Evolutionary conservation across 2,113 vertebrate genomes (phyloP).

Genomic region (Pomatorhinus ruficollis): DNA sequence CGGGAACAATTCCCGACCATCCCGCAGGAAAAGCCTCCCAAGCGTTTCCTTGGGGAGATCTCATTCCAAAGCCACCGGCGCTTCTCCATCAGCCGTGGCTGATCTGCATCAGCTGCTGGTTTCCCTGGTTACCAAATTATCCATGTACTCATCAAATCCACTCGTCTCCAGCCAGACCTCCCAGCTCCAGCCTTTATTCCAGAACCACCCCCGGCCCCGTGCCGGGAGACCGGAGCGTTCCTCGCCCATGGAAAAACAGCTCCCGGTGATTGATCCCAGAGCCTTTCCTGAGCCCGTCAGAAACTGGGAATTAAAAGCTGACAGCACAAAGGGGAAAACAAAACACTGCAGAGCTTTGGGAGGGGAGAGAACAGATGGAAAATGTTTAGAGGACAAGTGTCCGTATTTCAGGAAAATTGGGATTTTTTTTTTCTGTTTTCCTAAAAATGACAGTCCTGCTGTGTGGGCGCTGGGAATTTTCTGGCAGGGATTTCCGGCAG

Average conservation of each 20-base stretch:
- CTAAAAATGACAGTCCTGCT: not conserved
- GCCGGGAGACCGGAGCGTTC: fast-evolving
- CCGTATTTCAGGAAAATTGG: fast-evolving
- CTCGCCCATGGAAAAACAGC: fast-evolving
- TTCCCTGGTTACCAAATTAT: not conserved
- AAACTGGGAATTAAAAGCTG: not conserved
- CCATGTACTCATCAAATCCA: not conserved
- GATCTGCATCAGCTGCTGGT: not conserved
- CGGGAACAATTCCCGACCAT: fast-evolving
- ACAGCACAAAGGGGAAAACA: not conserved
- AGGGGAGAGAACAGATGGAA: not conserved
- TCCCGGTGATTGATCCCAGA: not conserved
- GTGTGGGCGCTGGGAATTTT: not conserved
- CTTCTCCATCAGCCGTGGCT: not conserved
- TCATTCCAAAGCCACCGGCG: not conserved
- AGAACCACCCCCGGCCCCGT: not conserved
- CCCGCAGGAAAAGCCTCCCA: not conserved
- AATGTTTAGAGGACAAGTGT: fast-evolving
- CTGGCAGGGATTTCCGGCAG: not conserved
- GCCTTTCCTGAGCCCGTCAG: not conserved
- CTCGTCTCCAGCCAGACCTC: not conserved
- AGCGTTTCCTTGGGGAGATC: not conserved
- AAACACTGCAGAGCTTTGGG: not conserved
- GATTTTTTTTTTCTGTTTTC: not conserved
- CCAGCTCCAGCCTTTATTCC: not conserved